phyloP scores from a whole-genome alignment of 2,113 vertebrate genomes.

The Myanophis thanlyinensis region DNA sequence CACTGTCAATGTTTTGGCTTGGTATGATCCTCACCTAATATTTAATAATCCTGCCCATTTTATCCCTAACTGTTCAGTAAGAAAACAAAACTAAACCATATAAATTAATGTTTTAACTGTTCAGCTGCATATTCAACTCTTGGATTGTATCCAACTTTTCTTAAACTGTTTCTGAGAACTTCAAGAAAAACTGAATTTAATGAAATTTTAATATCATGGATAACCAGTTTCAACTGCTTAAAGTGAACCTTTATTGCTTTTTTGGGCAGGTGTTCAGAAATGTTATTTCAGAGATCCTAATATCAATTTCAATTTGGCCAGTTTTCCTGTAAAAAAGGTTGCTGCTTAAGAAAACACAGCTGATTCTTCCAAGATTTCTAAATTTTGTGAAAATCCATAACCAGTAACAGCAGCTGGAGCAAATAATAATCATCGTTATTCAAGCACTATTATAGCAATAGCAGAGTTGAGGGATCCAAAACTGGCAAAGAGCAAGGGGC shows the following conservation, averaged over 20 bases:
- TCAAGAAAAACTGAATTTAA: neutral
- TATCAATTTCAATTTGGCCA: neutral
- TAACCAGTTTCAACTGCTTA: neutral
- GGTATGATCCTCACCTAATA: neutral
- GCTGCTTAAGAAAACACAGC: neutral
- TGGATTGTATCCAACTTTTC: neutral
- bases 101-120: neutral
- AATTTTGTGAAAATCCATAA: neutral
- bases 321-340: neutral
- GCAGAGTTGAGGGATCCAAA: neutral
- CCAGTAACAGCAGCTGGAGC: neutral
- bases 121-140: neutral
- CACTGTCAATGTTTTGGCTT: neutral
- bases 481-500: neutral
- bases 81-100: neutral
- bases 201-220: neutral
- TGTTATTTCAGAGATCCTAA: neutral
- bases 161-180: neutral
- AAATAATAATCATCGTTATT: neutral
- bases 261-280: neutral
- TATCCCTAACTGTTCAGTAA: neutral
- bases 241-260: neutral
- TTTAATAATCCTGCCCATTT: neutral
- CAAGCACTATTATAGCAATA: neutral
- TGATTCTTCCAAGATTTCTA: neutral